A percentile compares a stretch with the other conserved stretches of the same genome.
phyloP scores from a whole-genome alignment of 2,113 vertebrate genomes.

The Promerops cafer region DNA sequence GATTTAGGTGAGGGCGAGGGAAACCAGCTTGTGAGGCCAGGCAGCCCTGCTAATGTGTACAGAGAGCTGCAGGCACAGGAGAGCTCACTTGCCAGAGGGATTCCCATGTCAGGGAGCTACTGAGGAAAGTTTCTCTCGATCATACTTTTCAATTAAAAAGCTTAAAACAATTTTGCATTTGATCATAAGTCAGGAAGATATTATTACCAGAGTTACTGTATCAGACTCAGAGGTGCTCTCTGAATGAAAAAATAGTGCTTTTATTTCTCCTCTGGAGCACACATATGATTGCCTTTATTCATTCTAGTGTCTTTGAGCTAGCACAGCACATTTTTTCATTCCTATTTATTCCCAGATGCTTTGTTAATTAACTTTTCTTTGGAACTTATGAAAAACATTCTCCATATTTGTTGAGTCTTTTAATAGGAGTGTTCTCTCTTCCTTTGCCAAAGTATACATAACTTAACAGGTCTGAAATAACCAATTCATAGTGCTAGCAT shows the following conservation, averaged over 20 bases:
- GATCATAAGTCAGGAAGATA: not conserved
- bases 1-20: not conserved
- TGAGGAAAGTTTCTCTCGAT: not conserved
- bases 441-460: not conserved
- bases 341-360: not conserved
- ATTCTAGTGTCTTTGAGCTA: not conserved
- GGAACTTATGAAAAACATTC: not conserved
- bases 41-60: not conserved
- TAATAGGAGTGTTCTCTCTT: not conserved
- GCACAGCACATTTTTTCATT: not conserved
- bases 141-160: not conserved
- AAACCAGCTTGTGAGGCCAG: not conserved
- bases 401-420: not conserved
- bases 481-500: not conserved
- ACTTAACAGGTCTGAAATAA: not conserved
- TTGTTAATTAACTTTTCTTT: constrained; percentile 24
- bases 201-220: not conserved
- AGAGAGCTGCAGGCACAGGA: not conserved
- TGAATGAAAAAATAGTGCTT: not conserved
- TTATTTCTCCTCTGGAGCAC: not conserved
- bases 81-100: not conserved
- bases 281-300: not conserved
- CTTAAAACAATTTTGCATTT: not conserved
- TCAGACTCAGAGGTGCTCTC: not conserved
- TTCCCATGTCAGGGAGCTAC: not conserved